Percentiles rank a stretch among this genome's conserved stretches.
phyloP scores from a whole-genome alignment of 2,888 invertebrate genomes.

The Trichogramma dendrolimi region DNA sequence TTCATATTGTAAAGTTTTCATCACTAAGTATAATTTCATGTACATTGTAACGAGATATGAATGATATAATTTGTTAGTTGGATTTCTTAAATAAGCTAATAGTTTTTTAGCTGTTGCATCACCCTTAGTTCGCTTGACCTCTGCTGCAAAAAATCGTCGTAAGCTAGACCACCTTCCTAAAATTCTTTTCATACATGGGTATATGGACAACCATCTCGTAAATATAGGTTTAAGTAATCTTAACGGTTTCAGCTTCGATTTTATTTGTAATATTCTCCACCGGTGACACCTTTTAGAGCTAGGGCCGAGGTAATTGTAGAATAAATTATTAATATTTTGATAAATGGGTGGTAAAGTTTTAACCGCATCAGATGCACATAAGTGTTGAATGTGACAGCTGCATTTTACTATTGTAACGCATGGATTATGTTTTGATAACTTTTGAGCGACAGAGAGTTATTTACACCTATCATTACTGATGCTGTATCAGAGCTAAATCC shows the following conservation, averaged over 20 bases:
- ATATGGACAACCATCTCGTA: slow-evolving; percentile 40
- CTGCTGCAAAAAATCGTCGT: slow-evolving; percentile 32
- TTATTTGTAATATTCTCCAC: slow-evolving; percentile 32
- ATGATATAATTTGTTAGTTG: slow-evolving; percentile 29
- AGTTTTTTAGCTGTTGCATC: slow-evolving; percentile 27
- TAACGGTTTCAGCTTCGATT: slow-evolving; percentile 30
- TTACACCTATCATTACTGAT: slow-evolving; percentile 35
- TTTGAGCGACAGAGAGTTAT: slow-evolving; percentile 37
- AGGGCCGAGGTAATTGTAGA: slow-evolving; percentile 35
- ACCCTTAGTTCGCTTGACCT: slow-evolving; percentile 18
- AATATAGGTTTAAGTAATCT: slow-evolving; percentile 37
- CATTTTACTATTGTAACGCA: slow-evolving; percentile 37
- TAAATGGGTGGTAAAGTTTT: slow-evolving; percentile 35
- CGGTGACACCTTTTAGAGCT: slow-evolving; percentile 32
- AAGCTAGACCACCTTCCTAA: slow-evolving; percentile 39
- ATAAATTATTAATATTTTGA: slow-evolving; percentile 37
- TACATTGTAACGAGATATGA: slow-evolving; percentile 29
- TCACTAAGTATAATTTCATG: slow-evolving; percentile 28
- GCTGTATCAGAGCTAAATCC: slow-evolving; percentile 37
- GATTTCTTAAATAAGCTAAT: slow-evolving; percentile 25
- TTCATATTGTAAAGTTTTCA: slow-evolving; percentile 30
- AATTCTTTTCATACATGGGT: slow-evolving; percentile 34
- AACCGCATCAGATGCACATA: slow-evolving; percentile 40
- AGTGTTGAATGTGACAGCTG: slow-evolving; percentile 40
- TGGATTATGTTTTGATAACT: slow-evolving; percentile 29